Percentiles rank a stretch among this genome's conserved stretches.
These are phyloP conservation scores for Pectinophora gossypiella DNA, from an alignment of 1,140 invertebrate genomes.

Conservation along the genomic window DNA sequence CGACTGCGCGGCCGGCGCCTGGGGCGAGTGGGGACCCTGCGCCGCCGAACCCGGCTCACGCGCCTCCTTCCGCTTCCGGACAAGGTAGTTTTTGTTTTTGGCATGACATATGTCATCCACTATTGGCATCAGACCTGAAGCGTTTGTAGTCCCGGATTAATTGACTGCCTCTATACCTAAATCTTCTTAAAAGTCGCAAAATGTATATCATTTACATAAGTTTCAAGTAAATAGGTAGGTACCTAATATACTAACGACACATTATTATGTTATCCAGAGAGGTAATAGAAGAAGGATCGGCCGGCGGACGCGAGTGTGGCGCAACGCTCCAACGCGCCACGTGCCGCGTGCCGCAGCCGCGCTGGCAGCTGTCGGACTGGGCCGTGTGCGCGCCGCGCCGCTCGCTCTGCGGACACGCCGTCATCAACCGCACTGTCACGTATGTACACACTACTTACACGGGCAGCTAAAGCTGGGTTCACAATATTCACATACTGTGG, in stretches of 20 bases:
- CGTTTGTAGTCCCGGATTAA: too few relatives aligned
- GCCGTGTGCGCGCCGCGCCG: constrained; percentile 76
- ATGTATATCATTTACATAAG: too few relatives aligned
- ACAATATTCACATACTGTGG: too few relatives aligned
- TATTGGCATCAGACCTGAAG: too few relatives aligned
- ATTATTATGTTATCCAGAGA: too few relatives aligned
- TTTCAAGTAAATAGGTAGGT: too few relatives aligned
- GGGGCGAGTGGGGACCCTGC: constrained; percentile 78
- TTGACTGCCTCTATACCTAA: neutral
- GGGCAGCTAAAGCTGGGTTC: too few relatives aligned
- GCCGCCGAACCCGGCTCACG: constrained; percentile 68
- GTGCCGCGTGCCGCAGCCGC: constrained; percentile 56
- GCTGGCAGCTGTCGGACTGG: constrained; percentile 72
- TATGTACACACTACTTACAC: too few relatives aligned
- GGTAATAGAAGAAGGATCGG: constrained; percentile 58
- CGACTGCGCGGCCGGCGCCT: constrained; percentile 79
- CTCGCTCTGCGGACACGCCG: constrained; percentile 73
- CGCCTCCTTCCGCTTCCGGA: constrained; percentile 58
- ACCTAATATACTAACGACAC: too few relatives aligned
- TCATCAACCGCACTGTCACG: constrained; percentile 60
- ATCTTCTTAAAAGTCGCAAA: too few relatives aligned
- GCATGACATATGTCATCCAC: too few relatives aligned
- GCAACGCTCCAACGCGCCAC: constrained; percentile 67
- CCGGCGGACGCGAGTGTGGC: constrained; percentile 66
- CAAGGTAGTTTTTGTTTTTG: constrained; percentile 30